These are phyloP conservation scores for Sebastes oblongus DNA, from an alignment of 2,797 vertebrate species.

Conservation along the genomic window DNA sequence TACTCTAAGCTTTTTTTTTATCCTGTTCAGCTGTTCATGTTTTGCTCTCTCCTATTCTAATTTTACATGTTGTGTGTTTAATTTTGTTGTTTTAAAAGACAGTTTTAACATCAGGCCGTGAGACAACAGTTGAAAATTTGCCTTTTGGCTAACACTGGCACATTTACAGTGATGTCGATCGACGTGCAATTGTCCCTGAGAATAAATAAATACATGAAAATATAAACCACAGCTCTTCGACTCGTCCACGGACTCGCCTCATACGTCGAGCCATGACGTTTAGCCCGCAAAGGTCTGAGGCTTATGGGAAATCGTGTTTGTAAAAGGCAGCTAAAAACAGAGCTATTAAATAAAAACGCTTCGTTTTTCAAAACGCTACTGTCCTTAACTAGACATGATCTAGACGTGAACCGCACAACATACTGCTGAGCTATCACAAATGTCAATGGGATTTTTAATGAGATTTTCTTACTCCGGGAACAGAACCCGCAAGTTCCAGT, in stretches of 20 bases:
- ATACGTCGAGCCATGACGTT: background rate
- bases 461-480: background rate
- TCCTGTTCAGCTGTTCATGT: background rate
- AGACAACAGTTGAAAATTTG: background rate
- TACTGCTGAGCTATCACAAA: background rate
- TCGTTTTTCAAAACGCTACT: background rate
- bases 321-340: background rate
- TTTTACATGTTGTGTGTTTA: background rate
- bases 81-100: background rate
- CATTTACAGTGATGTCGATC: background rate
- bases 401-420: background rate
- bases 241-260: background rate
- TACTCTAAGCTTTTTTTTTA: background rate
- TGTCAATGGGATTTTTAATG: background rate
- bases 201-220: background rate
- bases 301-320: background rate
- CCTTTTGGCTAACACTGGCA: background rate
- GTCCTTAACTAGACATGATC: background rate
- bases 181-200: background rate
- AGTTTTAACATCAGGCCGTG: too few species aligned
- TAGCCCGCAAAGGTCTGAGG: background rate
- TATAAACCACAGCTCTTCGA: background rate
- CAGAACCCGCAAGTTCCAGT: background rate
- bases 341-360: background rate
- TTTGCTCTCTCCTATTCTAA: background rate